Evolutionary conservation across 2,888 invertebrate species (phyloP).

Genomic region (Ashinkailepas kermadecensis): DNA sequence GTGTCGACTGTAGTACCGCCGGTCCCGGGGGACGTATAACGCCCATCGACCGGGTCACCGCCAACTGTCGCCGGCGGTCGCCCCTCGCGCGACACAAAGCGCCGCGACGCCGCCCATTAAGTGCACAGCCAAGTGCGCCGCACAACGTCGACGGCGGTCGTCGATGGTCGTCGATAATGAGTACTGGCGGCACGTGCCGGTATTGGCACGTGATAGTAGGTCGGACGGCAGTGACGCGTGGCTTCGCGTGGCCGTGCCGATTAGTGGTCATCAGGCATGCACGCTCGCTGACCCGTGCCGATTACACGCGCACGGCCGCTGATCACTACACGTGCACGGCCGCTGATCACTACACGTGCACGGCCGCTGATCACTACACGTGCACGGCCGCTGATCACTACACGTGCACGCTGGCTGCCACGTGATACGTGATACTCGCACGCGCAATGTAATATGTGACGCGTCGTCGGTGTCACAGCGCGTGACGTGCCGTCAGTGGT

Average conservation of each 20-base stretch:
- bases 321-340: too few relatives aligned
- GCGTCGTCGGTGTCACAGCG: too few relatives aligned
- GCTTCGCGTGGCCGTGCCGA: neutral
- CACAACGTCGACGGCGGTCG: neutral
- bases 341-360: too few relatives aligned
- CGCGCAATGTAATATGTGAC: too few relatives aligned
- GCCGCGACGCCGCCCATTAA: neutral
- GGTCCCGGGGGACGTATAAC: constrained; percentile 6
- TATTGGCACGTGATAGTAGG: neutral
- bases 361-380: too few relatives aligned
- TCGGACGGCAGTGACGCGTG: neutral
- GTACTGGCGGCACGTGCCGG: too few relatives aligned
- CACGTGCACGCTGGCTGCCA: too few relatives aligned
- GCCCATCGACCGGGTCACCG: neutral
- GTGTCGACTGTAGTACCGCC: neutral
- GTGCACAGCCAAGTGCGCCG: neutral
- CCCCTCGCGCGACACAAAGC: neutral
- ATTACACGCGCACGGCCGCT: neutral
- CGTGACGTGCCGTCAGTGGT: too few relatives aligned
- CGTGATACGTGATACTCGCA: too few relatives aligned
- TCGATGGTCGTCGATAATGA: neutral
- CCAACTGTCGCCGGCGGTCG: constrained; percentile 1
- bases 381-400: too few relatives aligned
- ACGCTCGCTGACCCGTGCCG: neutral
- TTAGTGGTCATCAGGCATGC: neutral